Conservation (phyloP, 2,797 vertebrate species). For the Intellagama lesueurii region DNA sequence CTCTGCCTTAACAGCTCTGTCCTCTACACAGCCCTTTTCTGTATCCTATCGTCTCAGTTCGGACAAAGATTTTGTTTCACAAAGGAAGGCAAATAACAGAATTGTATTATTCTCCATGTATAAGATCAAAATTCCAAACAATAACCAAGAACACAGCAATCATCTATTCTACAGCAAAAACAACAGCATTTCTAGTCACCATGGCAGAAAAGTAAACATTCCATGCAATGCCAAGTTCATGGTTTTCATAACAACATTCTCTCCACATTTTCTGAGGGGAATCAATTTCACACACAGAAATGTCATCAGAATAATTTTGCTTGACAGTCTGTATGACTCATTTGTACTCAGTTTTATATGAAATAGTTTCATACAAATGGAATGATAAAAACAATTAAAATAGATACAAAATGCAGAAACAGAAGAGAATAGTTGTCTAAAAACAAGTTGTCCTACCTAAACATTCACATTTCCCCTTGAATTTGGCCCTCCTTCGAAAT, state of each 20-base stretch:
- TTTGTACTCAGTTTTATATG: neutral
- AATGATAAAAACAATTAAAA: slow-evolving; percentile 32
- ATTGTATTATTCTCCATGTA: neutral
- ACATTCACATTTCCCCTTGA: neutral
- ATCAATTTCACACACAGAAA: slow-evolving; percentile 31
- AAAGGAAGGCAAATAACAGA: slow-evolving; percentile 8
- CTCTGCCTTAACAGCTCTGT: neutral
- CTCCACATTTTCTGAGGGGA: slow-evolving; percentile 22
- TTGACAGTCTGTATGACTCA: slow-evolving; percentile 35
- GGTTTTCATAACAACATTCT: slow-evolving; percentile 35
- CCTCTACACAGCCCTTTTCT: neutral
- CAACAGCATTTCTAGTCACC: slow-evolving; percentile 28
- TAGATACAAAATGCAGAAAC: neutral
- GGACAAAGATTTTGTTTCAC: neutral
- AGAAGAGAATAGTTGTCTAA: accelerated
- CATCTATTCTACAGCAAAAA: neutral
- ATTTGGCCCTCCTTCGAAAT: slow-evolving; percentile 44
- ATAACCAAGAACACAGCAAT: slow-evolving; percentile 4
- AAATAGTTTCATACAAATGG: slow-evolving; percentile 11
- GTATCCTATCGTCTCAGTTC: slow-evolving; percentile 5
- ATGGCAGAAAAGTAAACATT: slow-evolving; percentile 42
- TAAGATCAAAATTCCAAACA: slow-evolving; percentile 5
- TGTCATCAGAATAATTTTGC: slow-evolving; percentile 22
- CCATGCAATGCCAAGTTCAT: slow-evolving; percentile 3
- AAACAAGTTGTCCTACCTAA: neutral